Conservation (phyloP, 2,888 invertebrate genomes). For the Drosophila crucigera region DNA sequence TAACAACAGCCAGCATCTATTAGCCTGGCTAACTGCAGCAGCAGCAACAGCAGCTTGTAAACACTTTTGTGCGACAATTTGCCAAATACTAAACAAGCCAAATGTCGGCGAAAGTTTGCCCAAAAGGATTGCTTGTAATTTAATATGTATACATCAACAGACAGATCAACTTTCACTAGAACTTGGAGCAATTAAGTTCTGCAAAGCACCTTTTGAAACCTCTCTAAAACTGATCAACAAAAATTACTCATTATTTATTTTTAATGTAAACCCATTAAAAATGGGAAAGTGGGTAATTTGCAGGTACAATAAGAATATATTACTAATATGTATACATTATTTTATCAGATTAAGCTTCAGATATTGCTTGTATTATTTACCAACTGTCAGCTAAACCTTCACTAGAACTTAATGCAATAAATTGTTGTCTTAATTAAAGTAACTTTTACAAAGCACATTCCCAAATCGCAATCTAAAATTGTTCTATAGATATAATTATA, state of each 20-base stretch:
- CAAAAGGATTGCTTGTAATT: constrained; percentile 37
- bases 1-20: constrained; percentile 19
- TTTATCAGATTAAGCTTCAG: neutral
- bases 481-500: no score
- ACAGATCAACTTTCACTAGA: neutral
- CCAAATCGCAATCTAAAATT: neutral
- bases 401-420: neutral
- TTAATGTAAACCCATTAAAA: neutral
- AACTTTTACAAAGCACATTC: neutral
- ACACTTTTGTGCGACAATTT: constrained; percentile 28
- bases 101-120: constrained; percentile 75
- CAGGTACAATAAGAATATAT: neutral
- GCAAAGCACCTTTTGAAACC: neutral
- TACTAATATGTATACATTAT: neutral
- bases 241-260: neutral
- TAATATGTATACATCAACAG: neutral
- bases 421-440: neutral
- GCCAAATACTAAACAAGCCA: constrained; percentile 31
- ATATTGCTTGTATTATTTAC: neutral
- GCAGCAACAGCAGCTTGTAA: constrained; percentile 4
- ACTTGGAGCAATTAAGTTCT: neutral
- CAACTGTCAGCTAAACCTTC: neutral
- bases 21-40: constrained; percentile 34
- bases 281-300: neutral
- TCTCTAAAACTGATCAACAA: neutral